Conservation (phyloP, 2,797 vertebrate genomes). For the Tinamus major region DNA sequence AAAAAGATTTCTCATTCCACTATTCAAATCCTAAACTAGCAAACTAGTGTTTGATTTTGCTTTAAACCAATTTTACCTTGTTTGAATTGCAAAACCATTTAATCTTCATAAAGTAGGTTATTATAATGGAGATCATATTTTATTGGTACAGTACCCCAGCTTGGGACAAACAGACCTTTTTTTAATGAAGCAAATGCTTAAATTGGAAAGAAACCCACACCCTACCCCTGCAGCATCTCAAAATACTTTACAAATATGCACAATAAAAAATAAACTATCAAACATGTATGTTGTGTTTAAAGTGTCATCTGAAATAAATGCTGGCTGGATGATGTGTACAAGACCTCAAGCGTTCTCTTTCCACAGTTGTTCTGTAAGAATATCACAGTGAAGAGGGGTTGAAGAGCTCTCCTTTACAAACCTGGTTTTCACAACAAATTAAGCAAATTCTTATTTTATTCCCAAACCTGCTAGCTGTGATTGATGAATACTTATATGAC, state of each 20-base stretch:
- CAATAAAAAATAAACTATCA: not conserved
- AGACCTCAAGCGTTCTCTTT: not conserved
- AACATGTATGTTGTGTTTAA: not conserved
- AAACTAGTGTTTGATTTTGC: conserved; percentile 85
- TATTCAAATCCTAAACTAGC: conserved; percentile 85
- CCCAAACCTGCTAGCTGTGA: not conserved
- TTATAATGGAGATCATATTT: conserved; percentile 85
- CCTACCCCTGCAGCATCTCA: conserved; percentile 9
- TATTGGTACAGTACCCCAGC: conserved; percentile 72
- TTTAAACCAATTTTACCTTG: conserved; percentile 86
- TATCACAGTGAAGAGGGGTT: not conserved
- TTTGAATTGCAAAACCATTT: conserved; percentile 88
- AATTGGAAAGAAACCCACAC: not conserved
- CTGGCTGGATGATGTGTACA: not conserved
- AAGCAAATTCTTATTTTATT: not conserved
- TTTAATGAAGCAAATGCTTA: conserved; percentile 7
- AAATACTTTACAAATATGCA: not conserved
- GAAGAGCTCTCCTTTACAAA: not conserved
- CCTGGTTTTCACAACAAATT: not conserved
- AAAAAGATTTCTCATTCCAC: conserved; percentile 84
- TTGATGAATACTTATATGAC: not conserved
- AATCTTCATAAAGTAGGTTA: conserved; percentile 87
- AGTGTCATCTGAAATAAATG: not conserved
- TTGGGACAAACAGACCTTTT: conserved; percentile 59
- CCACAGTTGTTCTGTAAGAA: not conserved